Conservation (phyloP, 30 jellyfish, hydroid and myxozoan species). For the Hydractinia symbiolongicarpus region DNA sequence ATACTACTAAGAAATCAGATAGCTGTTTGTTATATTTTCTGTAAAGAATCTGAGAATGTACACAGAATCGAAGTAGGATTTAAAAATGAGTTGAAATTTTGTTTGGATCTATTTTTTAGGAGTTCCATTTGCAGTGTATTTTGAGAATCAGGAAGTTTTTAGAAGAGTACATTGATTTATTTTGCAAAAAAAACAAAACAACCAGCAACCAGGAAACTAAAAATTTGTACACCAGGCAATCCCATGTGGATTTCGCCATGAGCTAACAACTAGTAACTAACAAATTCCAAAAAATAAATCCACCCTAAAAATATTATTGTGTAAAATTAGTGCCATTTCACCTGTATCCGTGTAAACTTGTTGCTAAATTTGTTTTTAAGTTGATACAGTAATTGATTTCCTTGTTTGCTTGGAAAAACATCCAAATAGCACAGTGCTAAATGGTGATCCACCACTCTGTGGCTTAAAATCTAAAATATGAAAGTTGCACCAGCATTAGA, state of each 20-base stretch:
- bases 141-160: background rate
- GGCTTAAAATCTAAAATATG: conserved; percentile 57
- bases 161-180: background rate
- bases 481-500: background rate
- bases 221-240: no score
- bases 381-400: conserved; percentile 28
- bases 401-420: conserved; percentile 43
- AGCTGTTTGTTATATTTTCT: no score
- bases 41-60: no score
- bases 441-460: conserved; percentile 87
- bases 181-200: background rate
- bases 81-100: no score
- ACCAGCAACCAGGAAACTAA: no score
- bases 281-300: background rate
- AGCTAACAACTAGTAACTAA: background rate
- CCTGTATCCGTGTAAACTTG: conserved; percentile 68
- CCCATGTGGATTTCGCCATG: no score
- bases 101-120: background rate
- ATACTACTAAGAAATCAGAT: no score
- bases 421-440: conserved; percentile 70
- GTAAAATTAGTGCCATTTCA: conserved; percentile 9
- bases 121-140: background rate
- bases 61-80: no score
- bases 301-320: background rate
- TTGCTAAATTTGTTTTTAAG: conserved; percentile 59